Percentiles rank a stretch among this genome's conserved stretches.
phyloP scores from a whole-genome alignment of 2,113 vertebrate genomes.

The Bubo scandiacus region DNA sequence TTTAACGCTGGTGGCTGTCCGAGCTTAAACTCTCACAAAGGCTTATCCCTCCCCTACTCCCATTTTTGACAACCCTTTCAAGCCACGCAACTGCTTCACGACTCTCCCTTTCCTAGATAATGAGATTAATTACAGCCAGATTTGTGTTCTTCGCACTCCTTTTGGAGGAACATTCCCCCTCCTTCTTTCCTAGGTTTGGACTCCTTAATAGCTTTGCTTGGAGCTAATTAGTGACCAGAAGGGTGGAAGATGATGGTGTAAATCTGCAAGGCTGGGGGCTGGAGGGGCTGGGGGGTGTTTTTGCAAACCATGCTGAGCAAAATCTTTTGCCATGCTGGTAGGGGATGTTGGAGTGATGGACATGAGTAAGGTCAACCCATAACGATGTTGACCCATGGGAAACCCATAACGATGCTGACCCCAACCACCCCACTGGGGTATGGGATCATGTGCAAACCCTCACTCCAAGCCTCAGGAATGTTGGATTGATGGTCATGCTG shows the following conservation, averaged over 20 bases:
- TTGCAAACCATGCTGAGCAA: not conserved
- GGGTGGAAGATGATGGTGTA: not conserved
- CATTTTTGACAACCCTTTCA: not conserved
- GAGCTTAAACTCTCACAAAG: not conserved
- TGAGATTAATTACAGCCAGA: conserved; percentile 42
- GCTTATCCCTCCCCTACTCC: not conserved
- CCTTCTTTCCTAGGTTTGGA: not conserved
- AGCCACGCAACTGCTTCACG: not conserved
- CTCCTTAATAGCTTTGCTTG: not conserved
- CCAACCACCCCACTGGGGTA: fast-evolving
- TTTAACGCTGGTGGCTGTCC: not conserved
- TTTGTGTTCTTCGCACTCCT: not conserved
- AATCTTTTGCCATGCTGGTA: fast-evolving
- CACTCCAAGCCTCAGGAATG: not conserved
- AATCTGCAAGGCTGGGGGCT: not conserved
- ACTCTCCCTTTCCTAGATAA: not conserved
- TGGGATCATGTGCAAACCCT: not conserved
- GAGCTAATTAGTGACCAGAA: not conserved
- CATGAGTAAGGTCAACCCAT: not conserved
- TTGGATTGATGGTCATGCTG: not conserved
- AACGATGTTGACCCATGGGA: not conserved
- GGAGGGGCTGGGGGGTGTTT: not conserved
- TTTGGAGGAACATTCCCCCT: not conserved
- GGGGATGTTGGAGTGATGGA: not conserved
- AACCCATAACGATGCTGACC: not conserved